Base-by-base conservation (phyloP, 1,140 invertebrate genomes). In the Venturia canescens region DNA sequence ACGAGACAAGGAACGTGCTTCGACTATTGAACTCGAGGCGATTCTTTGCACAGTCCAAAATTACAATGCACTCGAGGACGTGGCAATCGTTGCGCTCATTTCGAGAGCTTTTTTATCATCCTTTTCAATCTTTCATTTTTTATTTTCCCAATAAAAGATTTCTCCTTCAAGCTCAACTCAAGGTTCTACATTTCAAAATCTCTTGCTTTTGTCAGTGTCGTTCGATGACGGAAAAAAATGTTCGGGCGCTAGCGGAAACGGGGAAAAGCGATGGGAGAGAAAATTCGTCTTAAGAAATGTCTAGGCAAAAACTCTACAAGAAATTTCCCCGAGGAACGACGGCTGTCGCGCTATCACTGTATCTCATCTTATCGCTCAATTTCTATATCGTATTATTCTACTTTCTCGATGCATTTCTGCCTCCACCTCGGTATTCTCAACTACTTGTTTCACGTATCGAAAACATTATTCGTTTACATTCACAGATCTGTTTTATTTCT, bases 401-500 rank as follows among this genome's bases (percentile, higher is more conserved):
- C 21, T 57, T n/a, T 57, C 4, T 18, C 21, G 18, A 23, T 57
- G 53, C 21, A 57, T 57, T 57, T n/a, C 53, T 57, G 21, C 38
- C 38, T 44, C 38, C 1, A 44, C 11, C 5, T 44, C 11, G 7
- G 13, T 34, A 5, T 53, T 18, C 21, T 1, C 53, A 18, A n/a
- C 21, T 57, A 3, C 18, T 57, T 23, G 53, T n/a, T 57, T 5
- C 18, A 57, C 21, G 21, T 57, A 44, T 57, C 53, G 53, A 57
- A 57, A 57, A 57, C 21, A 57, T 57, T 57, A 57, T 57, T 57
- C 53, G 53, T n/a, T 57, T 57, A 57, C 21, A n/a, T 57, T 57
- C 53, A 57, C 53, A 21, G 5, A 21, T 57, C n/a, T 23, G 18
- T 5, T 57, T 18, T 44, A 3, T 34, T 34, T 34, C 13, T 44